Percentiles rank a stretch among this genome's conserved stretches.
Conservation (phyloP, 2,797 vertebrate species). For the Hafferia zeledoni region DNA sequence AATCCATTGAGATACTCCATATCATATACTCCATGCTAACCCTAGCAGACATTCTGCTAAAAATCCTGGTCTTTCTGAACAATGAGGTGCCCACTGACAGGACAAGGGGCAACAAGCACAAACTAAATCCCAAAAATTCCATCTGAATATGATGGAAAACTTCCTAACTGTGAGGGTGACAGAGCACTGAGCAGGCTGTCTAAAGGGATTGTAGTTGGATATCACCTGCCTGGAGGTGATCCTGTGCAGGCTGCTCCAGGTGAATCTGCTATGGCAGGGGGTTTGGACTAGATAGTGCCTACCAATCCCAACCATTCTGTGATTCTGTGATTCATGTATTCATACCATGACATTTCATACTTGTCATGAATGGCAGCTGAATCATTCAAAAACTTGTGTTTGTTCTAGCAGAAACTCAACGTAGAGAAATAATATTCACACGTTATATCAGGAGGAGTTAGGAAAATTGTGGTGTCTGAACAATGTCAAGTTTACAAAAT, state of each 20-base stretch:
- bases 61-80: neutral
- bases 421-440: neutral
- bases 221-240: neutral
- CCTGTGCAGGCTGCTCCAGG: neutral
- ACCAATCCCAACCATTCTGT: neutral
- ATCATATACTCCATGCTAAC: neutral
- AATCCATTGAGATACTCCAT: neutral
- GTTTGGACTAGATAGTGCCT: neutral
- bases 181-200: neutral
- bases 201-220: neutral
- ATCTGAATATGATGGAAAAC: neutral
- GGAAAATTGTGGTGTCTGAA: neutral
- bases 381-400: neutral
- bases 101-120: neutral
- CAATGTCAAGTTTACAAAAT: neutral
- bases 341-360: neutral
- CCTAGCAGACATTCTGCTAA: neutral
- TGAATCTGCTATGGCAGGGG: accelerated
- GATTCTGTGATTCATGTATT: neutral
- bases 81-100: neutral
- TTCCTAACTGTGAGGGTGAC: neutral
- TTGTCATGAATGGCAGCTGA: neutral
- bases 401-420: neutral
- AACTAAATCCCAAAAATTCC: neutral
- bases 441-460: neutral